phyloP scores from a whole-genome alignment of 2,113 vertebrate genomes.

The Entosphenus tridentatus region DNA sequence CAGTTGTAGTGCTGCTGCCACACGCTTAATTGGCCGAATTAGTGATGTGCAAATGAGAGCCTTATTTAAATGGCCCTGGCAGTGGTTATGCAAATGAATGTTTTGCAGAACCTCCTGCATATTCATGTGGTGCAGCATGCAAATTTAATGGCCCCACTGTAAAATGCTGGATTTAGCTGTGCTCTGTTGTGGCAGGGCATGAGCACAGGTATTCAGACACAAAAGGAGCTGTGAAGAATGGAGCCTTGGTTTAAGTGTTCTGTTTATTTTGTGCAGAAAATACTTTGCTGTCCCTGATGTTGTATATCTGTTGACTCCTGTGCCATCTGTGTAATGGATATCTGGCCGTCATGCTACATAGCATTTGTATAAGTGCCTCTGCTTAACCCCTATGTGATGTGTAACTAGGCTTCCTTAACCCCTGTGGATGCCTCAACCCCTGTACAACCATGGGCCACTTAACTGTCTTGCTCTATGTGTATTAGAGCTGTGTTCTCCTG shows the following conservation, averaged over 20 bases:
- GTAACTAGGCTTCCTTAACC: too few species aligned
- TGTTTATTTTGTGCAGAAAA: background rate
- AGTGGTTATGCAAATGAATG: constrained; percentile 4
- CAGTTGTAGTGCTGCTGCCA: constrained; percentile 4
- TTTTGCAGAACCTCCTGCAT: constrained; percentile 3
- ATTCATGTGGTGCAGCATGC: constrained; percentile 6
- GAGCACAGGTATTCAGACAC: background rate
- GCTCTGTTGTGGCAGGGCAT: background rate
- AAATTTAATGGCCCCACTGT: constrained; percentile 6
- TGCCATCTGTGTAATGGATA: too few species aligned
- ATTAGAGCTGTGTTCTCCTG: too few species aligned
- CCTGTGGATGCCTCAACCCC: too few species aligned
- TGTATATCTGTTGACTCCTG: too few species aligned
- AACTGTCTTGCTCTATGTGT: too few species aligned
- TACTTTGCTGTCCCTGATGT: background rate
- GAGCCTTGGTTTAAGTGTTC: background rate
- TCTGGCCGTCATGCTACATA: too few species aligned
- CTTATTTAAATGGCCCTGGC: constrained; percentile 6
- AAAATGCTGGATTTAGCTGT: background rate
- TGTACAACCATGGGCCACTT: too few species aligned
- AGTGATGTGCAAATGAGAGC: constrained; percentile 5
- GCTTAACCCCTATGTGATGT: too few species aligned
- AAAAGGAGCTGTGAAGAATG: background rate
- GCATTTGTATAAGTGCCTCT: too few species aligned
- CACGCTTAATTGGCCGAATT: constrained; percentile 2